Conservation (phyloP, 2,113 vertebrate species). For the Heteronetta atricapilla region DNA sequence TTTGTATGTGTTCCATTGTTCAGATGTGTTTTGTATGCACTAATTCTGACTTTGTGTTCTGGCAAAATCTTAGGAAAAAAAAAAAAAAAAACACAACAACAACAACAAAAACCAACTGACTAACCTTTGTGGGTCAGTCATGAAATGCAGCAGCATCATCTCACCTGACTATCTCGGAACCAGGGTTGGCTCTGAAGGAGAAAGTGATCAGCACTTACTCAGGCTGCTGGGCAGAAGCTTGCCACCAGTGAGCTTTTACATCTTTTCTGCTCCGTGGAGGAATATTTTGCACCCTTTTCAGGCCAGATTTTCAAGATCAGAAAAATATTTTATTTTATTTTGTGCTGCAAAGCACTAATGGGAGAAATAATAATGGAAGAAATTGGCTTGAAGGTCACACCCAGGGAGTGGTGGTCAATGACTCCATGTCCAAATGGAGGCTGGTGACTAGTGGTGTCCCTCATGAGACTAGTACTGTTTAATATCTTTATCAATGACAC, state of each 20-base stretch:
- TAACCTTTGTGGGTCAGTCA: neutral
- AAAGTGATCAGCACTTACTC: neutral
- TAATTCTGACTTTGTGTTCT: slow-evolving; percentile 56
- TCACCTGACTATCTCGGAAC: slow-evolving; percentile 37
- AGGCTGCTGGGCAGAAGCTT: neutral
- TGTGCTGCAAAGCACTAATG: neutral
- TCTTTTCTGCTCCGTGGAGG: neutral
- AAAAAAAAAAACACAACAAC: neutral
- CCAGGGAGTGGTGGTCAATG: too few relatives aligned
- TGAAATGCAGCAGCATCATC: slow-evolving; percentile 29
- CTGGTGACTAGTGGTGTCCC: too few relatives aligned
- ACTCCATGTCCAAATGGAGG: too few relatives aligned
- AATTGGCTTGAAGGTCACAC: too few relatives aligned
- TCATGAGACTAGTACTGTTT: too few relatives aligned
- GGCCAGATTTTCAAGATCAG: neutral
- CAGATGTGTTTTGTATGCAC: slow-evolving; percentile 8
- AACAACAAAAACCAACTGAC: neutral
- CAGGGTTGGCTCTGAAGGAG: neutral
- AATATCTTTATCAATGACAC: too few relatives aligned
- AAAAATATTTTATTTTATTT: neutral
- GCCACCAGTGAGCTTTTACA: neutral
- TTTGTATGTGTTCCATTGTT: slow-evolving; percentile 59
- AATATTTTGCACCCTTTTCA: neutral
- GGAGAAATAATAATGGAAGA: neutral
- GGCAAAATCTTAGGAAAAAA: slow-evolving; percentile 25